phyloP scores from a whole-genome alignment of 2,797 vertebrate species.

The Hemitrygon akajei region DNA sequence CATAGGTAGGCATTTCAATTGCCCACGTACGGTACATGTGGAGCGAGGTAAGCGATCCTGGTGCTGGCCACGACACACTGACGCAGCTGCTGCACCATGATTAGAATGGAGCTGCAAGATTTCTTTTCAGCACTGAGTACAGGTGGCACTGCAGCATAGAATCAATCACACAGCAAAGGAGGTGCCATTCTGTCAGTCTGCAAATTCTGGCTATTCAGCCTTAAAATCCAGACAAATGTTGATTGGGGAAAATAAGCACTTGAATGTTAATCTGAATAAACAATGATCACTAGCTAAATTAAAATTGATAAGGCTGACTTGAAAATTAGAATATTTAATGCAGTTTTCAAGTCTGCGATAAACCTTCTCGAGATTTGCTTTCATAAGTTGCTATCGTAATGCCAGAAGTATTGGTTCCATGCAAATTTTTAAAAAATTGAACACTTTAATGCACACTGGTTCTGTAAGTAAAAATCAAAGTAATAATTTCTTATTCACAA shows the following conservation, averaged over 20 bases:
- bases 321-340: slow-evolving; percentile 14
- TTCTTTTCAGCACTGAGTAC: slow-evolving; percentile 14
- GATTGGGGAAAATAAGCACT: background rate
- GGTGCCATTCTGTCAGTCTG: slow-evolving; percentile 1
- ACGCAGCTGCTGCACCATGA: slow-evolving; percentile 7
- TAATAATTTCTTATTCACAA: background rate
- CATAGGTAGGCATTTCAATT: background rate
- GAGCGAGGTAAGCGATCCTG: background rate
- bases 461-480: background rate
- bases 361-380: background rate
- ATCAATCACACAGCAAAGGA: slow-evolving; percentile 28
- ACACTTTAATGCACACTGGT: background rate
- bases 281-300: background rate
- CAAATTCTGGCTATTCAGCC: slow-evolving; percentile 19
- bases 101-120: slow-evolving; percentile 28
- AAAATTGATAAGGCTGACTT: slow-evolving; percentile 4
- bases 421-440: background rate
- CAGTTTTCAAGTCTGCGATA: background rate
- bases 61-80: background rate
- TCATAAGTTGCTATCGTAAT: background rate
- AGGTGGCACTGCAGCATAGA: slow-evolving; percentile 22
- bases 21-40: background rate
- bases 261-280: slow-evolving; percentile 7
- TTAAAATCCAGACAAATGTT: background rate
- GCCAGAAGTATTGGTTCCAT: background rate